A percentile compares a stretch with the other conserved stretches of the same genome.
phyloP scores from a whole-genome alignment of 1,140 invertebrate genomes.

The Drosophila subobscura region DNA sequence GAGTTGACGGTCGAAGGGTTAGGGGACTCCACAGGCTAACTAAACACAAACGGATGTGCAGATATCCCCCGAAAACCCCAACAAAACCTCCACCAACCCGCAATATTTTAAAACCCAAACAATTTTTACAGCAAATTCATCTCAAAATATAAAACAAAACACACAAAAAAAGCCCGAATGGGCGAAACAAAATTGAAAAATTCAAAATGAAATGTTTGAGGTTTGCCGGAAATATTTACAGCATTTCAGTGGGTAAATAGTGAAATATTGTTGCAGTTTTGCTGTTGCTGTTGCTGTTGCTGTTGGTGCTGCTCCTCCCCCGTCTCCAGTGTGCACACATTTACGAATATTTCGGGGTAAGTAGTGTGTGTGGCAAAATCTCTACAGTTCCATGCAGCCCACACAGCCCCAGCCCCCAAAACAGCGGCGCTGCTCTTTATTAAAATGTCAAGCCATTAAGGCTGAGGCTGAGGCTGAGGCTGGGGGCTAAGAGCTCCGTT shows the following conservation, averaged over 20 bases:
- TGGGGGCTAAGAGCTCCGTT: too few species aligned
- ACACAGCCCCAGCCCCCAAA: not conserved
- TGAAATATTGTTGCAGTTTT: conserved; percentile 34
- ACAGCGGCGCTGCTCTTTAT: conserved; percentile 53
- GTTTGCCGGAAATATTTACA: conserved; percentile 75
- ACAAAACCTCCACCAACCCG: conserved; percentile 5
- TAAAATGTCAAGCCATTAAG: conserved; percentile 75
- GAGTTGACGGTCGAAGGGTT: not conserved
- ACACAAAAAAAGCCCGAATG: conserved; percentile 3
- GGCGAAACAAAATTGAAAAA: conserved; percentile 37
- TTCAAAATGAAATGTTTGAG: conserved; percentile 73
- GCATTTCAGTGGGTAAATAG: conserved; percentile 58
- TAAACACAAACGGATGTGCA: conserved; percentile 43
- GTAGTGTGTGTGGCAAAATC: conserved; percentile 36
- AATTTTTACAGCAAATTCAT: conserved; percentile 71
- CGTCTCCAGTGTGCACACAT: too few species aligned
- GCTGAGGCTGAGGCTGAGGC: not conserved
- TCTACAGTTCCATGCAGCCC: conserved; percentile 39
- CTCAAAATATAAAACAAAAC: conserved; percentile 41
- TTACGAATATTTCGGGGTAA: conserved; percentile 8
- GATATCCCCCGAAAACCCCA: not conserved
- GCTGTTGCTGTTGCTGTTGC: conserved; percentile 17
- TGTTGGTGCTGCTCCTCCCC: not conserved
- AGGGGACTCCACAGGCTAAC: conserved; percentile 19
- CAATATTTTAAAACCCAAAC: conserved; percentile 74